phyloP scores from a whole-genome alignment of 1,140 invertebrate species.

The Papilio xuthus region DNA sequence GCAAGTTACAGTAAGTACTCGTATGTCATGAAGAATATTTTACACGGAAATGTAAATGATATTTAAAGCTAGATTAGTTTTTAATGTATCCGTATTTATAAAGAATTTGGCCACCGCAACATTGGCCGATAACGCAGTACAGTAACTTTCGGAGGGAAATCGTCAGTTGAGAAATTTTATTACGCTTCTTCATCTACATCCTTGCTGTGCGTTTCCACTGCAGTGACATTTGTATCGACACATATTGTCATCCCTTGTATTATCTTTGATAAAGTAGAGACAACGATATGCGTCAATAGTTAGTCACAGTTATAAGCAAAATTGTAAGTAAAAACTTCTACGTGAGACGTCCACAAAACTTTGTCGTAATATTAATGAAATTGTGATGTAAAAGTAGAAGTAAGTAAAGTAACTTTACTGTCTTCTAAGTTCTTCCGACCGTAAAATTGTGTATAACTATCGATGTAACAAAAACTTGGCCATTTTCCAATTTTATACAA shows the following conservation, averaged over 20 bases:
- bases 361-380: too few relatives aligned
- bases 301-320: too few relatives aligned
- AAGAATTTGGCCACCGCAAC: constrained; percentile 1
- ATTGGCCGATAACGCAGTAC: neutral
- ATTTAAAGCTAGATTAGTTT: too few relatives aligned
- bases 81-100: neutral
- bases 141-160: constrained; percentile 16
- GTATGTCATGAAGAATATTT: neutral
- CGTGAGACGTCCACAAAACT: neutral
- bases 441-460: neutral
- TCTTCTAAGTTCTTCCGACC: constrained; percentile 5
- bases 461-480: constrained; percentile 13
- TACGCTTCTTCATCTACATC: neutral
- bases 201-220: neutral
- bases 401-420: neutral
- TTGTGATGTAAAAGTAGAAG: neutral
- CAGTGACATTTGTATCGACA: too few relatives aligned
- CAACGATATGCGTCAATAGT: too few relatives aligned
- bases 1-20: neutral
- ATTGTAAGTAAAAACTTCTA: neutral
- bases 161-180: neutral
- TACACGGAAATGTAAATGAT: neutral
- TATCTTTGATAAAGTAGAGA: too few relatives aligned
- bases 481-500: neutral
- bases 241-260: too few relatives aligned